Percentiles rank a stretch among this genome's conserved stretches.
These are phyloP conservation scores for Melitaea athalia DNA, from an alignment of 2,888 invertebrate species.

Conservation along the genomic window DNA sequence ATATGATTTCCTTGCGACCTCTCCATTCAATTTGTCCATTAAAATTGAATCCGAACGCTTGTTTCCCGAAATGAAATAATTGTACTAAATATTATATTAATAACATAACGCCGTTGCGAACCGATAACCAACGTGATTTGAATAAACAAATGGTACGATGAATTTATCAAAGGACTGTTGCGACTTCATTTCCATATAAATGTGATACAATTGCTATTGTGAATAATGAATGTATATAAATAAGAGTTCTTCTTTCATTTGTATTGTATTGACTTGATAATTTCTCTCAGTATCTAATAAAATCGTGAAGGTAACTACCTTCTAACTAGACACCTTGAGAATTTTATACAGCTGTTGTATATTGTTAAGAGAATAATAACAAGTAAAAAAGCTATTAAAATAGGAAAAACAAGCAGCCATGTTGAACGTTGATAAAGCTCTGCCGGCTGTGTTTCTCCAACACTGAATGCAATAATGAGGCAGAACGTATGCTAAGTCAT, in stretches of 20 bases:
- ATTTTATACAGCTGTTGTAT: no score
- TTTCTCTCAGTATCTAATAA: neutral
- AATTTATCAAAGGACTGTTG: constrained; percentile 58
- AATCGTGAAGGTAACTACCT: neutral
- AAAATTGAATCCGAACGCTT: constrained; percentile 21
- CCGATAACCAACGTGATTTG: constrained; percentile 51
- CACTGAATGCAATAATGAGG: neutral
- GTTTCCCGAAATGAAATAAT: constrained; percentile 41
- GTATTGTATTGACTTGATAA: neutral
- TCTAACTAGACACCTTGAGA: no score
- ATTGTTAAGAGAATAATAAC: no score
- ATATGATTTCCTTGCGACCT: constrained; percentile 10
- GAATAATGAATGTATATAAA: constrained; percentile 27
- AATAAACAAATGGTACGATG: constrained; percentile 57
- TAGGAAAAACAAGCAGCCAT: neutral
- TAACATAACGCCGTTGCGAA: constrained; percentile 40
- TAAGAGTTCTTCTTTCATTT: constrained; percentile 11
- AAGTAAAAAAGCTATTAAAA: no score
- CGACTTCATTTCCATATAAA: constrained; percentile 65
- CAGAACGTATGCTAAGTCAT: no score
- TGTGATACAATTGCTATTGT: constrained; percentile 58
- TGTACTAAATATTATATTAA: constrained; percentile 46
- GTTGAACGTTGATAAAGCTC: neutral
- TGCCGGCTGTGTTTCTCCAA: neutral
- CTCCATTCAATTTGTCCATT: constrained; percentile 18